Evolutionary conservation across 53 echinoderm and acorn worm genomes (phyloP).

Genomic region (Crossaster papposus): DNA sequence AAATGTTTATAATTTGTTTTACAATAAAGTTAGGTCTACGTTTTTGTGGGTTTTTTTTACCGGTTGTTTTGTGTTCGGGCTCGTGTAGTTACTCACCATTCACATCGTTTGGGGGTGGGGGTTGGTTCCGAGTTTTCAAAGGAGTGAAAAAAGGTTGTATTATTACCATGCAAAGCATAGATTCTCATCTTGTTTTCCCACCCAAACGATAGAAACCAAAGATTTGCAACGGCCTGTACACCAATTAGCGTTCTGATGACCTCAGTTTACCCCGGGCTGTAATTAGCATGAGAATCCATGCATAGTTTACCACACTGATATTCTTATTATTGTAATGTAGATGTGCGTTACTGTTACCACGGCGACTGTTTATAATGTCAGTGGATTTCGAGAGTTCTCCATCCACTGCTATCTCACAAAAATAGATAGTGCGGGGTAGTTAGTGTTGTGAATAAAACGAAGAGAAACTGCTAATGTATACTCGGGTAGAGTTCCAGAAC

Average conservation of each 20-base stretch:
- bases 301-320: neutral
- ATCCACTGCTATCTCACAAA: neutral
- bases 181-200: neutral
- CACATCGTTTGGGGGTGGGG: too few relatives aligned
- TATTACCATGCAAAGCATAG: neutral
- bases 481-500: slow-evolving; percentile 18
- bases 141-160: too few relatives aligned
- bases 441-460: neutral
- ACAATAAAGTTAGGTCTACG: too few relatives aligned
- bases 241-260: slow-evolving; percentile 9
- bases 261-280: neutral
- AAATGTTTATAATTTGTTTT: too few relatives aligned
- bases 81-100: too few relatives aligned
- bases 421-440: neutral
- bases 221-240: neutral
- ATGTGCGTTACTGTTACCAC: neutral
- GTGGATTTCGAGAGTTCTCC: neutral
- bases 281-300: neutral
- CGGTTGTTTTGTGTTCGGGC: too few relatives aligned
- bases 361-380: neutral
- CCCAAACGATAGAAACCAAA: neutral
- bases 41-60: too few relatives aligned
- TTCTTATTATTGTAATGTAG: neutral
- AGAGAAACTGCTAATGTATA: neutral
- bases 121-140: too few relatives aligned